Evolutionary conservation across 2,888 invertebrate genomes (phyloP).

Genomic region (Rhamnusium bicolor): DNA sequence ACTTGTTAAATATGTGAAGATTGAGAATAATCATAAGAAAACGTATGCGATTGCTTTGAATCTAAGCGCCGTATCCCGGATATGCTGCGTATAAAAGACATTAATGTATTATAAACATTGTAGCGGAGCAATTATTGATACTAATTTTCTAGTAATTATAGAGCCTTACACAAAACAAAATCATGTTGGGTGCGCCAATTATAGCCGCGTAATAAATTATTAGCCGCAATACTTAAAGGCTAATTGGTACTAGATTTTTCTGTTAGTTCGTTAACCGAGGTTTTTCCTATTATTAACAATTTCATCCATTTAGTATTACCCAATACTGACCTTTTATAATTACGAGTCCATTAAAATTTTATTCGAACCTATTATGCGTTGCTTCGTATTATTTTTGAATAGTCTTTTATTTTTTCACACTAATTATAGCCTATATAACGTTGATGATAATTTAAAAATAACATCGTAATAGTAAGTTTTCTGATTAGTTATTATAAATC

Average conservation of each 20-base stretch:
- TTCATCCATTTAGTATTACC: not conserved
- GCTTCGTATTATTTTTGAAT: not conserved
- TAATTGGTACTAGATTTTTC: not conserved
- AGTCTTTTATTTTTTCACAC: not conserved
- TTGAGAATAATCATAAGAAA: not conserved
- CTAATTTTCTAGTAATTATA: constrained; percentile 50
- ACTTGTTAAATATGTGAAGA: not conserved
- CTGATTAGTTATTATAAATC: too few relatives aligned
- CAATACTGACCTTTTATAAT: not conserved
- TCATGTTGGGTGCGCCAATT: constrained; percentile 23
- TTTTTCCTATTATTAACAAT: not conserved
- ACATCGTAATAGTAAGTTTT: too few relatives aligned
- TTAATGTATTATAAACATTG: constrained; percentile 45
- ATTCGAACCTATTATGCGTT: not conserved
- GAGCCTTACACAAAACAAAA: constrained; percentile 42
- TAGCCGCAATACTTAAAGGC: constrained; percentile 1
- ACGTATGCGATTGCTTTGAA: not conserved
- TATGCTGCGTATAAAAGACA: not conserved
- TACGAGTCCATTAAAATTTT: not conserved
- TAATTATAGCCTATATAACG: not conserved
- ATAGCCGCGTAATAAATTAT: constrained; percentile 14
- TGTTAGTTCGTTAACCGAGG: not conserved
- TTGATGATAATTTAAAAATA: not conserved
- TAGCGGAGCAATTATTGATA: constrained; percentile 47
- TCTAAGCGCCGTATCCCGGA: not conserved